Evolutionary conservation across 2,113 vertebrate species (phyloP).

Genomic region (Rhynchomys soricoides): DNA sequence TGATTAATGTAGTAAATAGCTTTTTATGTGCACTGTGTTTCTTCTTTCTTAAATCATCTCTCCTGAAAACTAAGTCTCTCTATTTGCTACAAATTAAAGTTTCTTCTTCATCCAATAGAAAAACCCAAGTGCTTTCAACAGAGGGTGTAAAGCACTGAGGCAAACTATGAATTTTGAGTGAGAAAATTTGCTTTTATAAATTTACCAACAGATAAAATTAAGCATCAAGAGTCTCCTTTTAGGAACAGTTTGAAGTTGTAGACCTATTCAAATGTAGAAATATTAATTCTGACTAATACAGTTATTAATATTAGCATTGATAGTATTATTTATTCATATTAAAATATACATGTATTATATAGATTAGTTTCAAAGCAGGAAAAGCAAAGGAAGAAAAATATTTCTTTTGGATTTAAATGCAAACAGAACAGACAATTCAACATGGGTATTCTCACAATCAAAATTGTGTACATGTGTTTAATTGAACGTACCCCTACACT

Average conservation of each 20-base stretch:
- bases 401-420: not conserved
- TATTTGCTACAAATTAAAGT: constrained; percentile 54
- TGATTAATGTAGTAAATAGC: constrained; percentile 72
- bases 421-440: not conserved
- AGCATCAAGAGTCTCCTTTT: not conserved
- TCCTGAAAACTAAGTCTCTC: not conserved
- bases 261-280: not conserved
- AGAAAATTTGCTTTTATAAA: constrained; percentile 10
- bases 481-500: not conserved
- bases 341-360: not conserved
- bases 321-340: not conserved
- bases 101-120: not conserved
- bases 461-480: not conserved
- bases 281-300: not conserved
- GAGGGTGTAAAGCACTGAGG: not conserved
- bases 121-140: not conserved
- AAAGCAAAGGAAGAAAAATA: not conserved
- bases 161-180: not conserved
- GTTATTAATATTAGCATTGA: not conserved
- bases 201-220: not conserved
- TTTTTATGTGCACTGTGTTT: constrained; percentile 53
- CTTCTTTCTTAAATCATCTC: constrained; percentile 51
- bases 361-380: not conserved
- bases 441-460: not conserved
- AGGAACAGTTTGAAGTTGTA: not conserved